Evolutionary conservation across 2,888 invertebrate genomes (phyloP).

Genomic region (Stenoptilia bipunctidactyla): DNA sequence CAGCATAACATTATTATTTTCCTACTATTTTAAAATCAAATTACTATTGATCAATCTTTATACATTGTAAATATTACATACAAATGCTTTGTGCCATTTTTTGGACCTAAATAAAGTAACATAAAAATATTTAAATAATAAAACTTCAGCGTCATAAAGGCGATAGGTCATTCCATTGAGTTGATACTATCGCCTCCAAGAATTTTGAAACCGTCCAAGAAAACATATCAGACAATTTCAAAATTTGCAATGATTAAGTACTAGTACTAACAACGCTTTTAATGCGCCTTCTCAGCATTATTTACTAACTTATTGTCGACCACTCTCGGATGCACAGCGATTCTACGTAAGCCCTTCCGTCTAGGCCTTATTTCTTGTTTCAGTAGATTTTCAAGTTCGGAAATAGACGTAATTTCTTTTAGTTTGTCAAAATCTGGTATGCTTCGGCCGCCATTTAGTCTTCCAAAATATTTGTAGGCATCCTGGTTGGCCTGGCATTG

Average conservation of each 20-base stretch:
- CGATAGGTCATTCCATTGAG: background rate
- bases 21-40: too few relatives aligned
- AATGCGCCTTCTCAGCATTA: conserved; percentile 13
- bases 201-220: conserved; percentile 65
- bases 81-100: conserved; percentile 3
- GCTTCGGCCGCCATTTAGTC: conserved; percentile 46
- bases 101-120: conserved; percentile 1
- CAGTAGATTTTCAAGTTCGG: conserved; percentile 48
- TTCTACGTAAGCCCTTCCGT: conserved; percentile 37
- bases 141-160: background rate
- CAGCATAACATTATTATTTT: too few relatives aligned
- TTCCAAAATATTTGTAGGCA: conserved; percentile 40
- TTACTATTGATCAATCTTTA: conserved; percentile 12
- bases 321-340: conserved; percentile 40
- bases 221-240: conserved; percentile 52
- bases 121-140: conserved; percentile 2
- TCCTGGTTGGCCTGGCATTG: conserved; percentile 59
- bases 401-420: conserved; percentile 46
- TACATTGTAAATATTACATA: background rate
- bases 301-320: conserved; percentile 27
- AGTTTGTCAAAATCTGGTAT: conserved; percentile 39
- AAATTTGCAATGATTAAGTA: too few relatives aligned
- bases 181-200: conserved; percentile 5
- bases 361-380: conserved; percentile 49
- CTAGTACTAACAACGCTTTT: too few relatives aligned